Evolutionary conservation across 2,113 vertebrate species (phyloP).

Genomic region (Piaya cayana): DNA sequence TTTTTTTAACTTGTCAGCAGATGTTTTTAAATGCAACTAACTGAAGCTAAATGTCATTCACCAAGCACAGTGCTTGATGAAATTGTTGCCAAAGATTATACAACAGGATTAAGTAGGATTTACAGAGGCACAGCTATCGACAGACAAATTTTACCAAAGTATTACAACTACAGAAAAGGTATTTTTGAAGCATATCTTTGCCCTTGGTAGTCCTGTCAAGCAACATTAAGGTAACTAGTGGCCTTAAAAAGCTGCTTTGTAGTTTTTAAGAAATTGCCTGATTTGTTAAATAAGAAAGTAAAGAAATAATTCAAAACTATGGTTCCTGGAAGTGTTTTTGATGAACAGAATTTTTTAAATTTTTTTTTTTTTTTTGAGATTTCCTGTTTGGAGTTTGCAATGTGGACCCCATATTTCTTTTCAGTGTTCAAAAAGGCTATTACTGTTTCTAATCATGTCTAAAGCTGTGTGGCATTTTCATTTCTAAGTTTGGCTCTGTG

Average conservation of each 20-base stretch:
- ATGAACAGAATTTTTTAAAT: background rate
- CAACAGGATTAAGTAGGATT: conserved; percentile 39
- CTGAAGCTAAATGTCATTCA: conserved; percentile 3
- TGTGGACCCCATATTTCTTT: background rate
- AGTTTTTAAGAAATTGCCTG: fast-evolving
- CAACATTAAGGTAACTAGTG: background rate
- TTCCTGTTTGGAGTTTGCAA: background rate
- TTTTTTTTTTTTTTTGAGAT: background rate
- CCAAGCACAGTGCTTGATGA: background rate
- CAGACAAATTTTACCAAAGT: conserved; percentile 6
- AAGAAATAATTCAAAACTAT: background rate
- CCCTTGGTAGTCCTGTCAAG: background rate
- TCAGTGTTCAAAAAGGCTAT: background rate
- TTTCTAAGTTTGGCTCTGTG: background rate
- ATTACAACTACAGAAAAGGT: background rate
- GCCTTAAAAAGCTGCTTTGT: background rate
- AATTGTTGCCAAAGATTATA: conserved; percentile 52
- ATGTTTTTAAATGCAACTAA: conserved; percentile 13
- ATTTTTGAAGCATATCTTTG: background rate
- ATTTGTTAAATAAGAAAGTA: background rate
- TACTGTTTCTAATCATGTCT: background rate
- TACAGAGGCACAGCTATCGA: background rate
- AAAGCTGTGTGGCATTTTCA: background rate
- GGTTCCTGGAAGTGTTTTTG: background rate
- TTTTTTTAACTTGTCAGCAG: conserved; percentile 6